Conservation (phyloP, 2,113 vertebrate genomes). For the Tachycineta bicolor region DNA sequence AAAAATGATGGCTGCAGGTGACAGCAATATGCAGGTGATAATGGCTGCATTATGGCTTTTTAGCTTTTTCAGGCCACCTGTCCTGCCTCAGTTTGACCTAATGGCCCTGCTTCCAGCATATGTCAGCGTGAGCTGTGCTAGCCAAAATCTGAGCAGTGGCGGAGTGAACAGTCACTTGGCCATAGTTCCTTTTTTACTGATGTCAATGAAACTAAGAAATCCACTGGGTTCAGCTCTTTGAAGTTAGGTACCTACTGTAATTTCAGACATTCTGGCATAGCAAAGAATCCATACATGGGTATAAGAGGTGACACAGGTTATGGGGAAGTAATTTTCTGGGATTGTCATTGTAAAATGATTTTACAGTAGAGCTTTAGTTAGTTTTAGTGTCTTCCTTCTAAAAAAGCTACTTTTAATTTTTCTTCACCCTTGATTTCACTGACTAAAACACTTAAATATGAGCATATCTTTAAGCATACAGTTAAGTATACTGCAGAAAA, state of each 20-base stretch:
- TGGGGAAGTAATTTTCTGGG: not conserved
- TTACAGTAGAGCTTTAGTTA: not conserved
- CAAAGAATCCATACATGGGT: not conserved
- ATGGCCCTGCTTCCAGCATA: not conserved
- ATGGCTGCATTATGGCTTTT: not conserved
- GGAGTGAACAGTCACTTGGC: not conserved
- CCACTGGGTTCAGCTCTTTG: fast-evolving
- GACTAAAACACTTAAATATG: not conserved
- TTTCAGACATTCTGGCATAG: not conserved
- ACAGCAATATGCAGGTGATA: not conserved
- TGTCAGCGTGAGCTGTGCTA: not conserved
- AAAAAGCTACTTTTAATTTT: not conserved
- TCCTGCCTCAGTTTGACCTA: not conserved
- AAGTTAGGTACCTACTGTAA: not conserved
- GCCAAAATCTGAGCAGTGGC: not conserved
- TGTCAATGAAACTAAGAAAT: not conserved
- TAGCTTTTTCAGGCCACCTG: not conserved
- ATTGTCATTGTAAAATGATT: not conserved
- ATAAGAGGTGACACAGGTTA: not conserved
- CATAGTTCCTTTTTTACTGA: not conserved
- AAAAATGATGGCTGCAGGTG: not conserved
- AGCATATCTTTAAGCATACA: not conserved
- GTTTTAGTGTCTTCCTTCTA: not conserved
- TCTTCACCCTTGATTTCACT: not conserved
- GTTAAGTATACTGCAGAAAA: not conserved